phyloP scores from a whole-genome alignment of 2,797 vertebrate species.

The Pseudotriccus pelzelni region DNA sequence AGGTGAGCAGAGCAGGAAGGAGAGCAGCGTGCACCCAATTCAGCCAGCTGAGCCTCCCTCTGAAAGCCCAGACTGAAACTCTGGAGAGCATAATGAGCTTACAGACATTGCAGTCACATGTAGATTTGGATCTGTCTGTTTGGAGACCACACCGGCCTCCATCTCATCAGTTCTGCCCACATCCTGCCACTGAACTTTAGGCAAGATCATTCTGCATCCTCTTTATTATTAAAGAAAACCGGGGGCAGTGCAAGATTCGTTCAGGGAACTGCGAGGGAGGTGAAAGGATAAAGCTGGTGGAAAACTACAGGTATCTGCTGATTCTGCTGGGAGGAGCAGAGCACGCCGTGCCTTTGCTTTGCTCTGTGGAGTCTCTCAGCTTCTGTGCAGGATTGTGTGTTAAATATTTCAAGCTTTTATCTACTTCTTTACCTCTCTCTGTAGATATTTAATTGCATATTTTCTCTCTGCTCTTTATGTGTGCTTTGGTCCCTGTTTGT shows the following conservation, averaged over 20 bases:
- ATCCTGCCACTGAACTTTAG: constrained; percentile 49
- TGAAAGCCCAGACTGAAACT: background rate
- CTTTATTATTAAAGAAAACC: constrained; percentile 3
- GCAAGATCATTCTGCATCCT: constrained; percentile 13
- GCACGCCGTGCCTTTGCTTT: background rate
- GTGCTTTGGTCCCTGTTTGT: background rate
- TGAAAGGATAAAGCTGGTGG: background rate
- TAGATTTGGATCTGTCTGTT: constrained; percentile 12
- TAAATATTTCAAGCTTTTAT: background rate
- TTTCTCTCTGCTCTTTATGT: constrained; percentile 5
- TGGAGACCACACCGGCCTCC: background rate
- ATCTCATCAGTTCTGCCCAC: background rate
- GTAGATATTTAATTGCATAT: background rate
- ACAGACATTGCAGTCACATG: background rate
- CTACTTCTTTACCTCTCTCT: background rate
- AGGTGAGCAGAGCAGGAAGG: background rate
- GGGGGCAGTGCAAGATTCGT: background rate
- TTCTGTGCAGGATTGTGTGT: background rate
- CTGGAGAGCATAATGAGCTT: background rate
- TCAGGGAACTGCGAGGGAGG: constrained; percentile 21
- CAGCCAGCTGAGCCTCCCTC: background rate
- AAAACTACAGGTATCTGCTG: background rate
- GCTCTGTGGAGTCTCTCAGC: background rate
- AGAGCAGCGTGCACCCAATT: background rate
- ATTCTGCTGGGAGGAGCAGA: constrained; percentile 1